Percentiles rank a stretch among this genome's conserved stretches.
Evolutionary conservation across 2,113 vertebrate genomes (phyloP).

Genomic region (Halcyon malimbica): DNA sequence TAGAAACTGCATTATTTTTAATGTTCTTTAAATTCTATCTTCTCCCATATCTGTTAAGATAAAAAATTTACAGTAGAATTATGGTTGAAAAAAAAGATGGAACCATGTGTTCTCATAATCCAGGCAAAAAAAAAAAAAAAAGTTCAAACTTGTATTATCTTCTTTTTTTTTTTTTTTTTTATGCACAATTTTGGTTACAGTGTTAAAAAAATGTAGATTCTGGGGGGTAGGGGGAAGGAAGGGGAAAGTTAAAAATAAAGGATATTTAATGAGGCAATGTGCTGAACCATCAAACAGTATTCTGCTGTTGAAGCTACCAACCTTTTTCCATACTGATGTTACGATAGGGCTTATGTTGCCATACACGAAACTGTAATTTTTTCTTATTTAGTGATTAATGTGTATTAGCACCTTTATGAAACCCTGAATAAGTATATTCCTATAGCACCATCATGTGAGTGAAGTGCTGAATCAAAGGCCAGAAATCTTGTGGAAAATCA

Average conservation of each 20-base stretch:
- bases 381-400: not conserved
- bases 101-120: not conserved
- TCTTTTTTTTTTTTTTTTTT: not conserved
- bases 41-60: not conserved
- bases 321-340: not conserved
- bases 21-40: not conserved
- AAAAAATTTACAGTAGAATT: not conserved
- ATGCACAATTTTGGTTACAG: not conserved
- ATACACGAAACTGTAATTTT: not conserved
- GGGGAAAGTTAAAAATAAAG: not conserved
- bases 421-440: not conserved
- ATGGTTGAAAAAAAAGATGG: not conserved
- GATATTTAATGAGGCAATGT: not conserved
- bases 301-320: not conserved
- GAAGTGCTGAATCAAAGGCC: not conserved
- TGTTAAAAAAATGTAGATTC: not conserved
- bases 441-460: not conserved
- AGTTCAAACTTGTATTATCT: not conserved
- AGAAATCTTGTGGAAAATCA: conserved; percentile 36
- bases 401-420: not conserved
- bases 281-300: not conserved
- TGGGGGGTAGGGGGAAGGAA: fast-evolving
- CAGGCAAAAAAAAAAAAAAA: not conserved
- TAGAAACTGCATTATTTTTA: not conserved
- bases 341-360: not conserved